Evolutionary conservation across 2,113 vertebrate species (phyloP), one percentile per base, ranked within the genome.

Genomic region (Hippopotamus amphibius): DNA sequence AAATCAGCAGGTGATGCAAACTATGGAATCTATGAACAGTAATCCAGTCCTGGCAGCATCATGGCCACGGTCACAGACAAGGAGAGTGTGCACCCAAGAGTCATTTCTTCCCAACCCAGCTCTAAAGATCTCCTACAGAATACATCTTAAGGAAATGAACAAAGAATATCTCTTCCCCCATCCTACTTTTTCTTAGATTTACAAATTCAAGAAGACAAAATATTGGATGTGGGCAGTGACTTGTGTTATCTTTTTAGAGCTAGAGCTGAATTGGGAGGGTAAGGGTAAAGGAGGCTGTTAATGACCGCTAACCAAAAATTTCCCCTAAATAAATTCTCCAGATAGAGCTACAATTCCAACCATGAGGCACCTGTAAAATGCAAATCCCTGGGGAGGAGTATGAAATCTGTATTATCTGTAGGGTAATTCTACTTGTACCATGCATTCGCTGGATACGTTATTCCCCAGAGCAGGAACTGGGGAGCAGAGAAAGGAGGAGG

Each of bases 1-100:
- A 63, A 91, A 85, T 46, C 41, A 95, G 46, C 80, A 79, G 22
- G 50, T 50, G 80, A 90, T 88, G 63, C 88, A 37, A 85, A 89
- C 22, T 28, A 6, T 69, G 57, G 37, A 68, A 61, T 0, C 2
- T 46, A 17, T 7, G 50, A 28, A 46, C 9, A 69, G 30, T 24
- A 30, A 80, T 57, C 65, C 41, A 24, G 3, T 48, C 28, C 63
- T 11, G 19, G 71, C 22, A 37, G 37, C 4, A 4, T 26, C 61
- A 6, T 2, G 28, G 53, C 57, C 37, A 22, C 1, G 8, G 37
- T 11, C n/a, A 33, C 19, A 53, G 68, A 41, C 1, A 0, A 63
- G 15, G 46, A 71, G 10, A 17, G 5, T 0, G 4, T 13, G 2
- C 3, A 22, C 26, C 21, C 30, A 21, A 19, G 16, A 57, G 19